Evolutionary conservation across 2,113 vertebrate species (phyloP).

Genomic region (Poecilia latipinna): DNA sequence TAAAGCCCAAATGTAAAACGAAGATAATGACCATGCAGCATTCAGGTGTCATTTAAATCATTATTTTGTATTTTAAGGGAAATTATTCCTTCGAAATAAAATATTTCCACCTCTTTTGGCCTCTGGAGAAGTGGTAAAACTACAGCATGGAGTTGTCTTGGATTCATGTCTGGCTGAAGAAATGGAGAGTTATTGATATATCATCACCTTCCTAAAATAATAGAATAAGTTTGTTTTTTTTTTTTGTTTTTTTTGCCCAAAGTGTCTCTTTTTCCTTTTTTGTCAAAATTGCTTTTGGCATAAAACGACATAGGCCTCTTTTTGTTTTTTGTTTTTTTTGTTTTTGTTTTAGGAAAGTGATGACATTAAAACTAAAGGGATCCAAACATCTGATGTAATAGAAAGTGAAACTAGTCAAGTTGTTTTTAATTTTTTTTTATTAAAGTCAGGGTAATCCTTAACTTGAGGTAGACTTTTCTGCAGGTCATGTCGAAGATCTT

Average conservation of each 20-base stretch:
- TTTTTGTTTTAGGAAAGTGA: too few relatives aligned
- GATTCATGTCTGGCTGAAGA: too few relatives aligned
- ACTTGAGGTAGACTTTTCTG: constrained; percentile 59
- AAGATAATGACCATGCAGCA: constrained; percentile 26
- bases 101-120: constrained; percentile 20
- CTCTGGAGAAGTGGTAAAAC: not conserved
- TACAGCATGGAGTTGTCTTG: not conserved
- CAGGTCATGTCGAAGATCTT: constrained; percentile 32
- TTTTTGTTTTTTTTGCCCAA: too few relatives aligned
- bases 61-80: constrained; percentile 43
- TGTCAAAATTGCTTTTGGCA: too few relatives aligned
- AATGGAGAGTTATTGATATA: not conserved
- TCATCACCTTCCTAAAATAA: too few relatives aligned
- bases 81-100: constrained; percentile 29
- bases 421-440: constrained; percentile 47
- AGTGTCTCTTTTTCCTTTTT: too few relatives aligned
- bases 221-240: too few relatives aligned
- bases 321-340: too few relatives aligned
- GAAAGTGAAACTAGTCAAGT: constrained; percentile 45
- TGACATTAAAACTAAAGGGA: not conserved
- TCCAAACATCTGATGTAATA: not conserved
- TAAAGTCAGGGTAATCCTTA: constrained; percentile 58
- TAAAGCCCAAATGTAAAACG: constrained; percentile 6
- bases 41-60: constrained; percentile 14
- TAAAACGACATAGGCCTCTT: too few relatives aligned